A percentile compares a stretch with the other conserved stretches of the same genome.
phyloP scores from a whole-genome alignment of 1,140 invertebrate genomes.

The Theocolax elegans region DNA sequence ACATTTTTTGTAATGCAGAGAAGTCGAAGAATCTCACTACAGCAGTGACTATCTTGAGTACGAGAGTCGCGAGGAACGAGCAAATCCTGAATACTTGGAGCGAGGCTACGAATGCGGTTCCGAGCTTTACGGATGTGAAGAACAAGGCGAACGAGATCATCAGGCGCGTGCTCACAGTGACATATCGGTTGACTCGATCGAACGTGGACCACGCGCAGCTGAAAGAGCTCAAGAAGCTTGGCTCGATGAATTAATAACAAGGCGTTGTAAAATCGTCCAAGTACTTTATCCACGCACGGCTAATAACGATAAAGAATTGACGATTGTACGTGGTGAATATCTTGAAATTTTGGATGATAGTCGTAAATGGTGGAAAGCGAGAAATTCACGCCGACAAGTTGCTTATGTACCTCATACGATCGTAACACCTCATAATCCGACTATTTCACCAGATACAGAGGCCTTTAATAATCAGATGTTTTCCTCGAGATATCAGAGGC shows the following conservation, averaged over 20 bases:
- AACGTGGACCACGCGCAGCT: slow-evolving; percentile 68
- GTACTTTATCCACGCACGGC: slow-evolving; percentile 95
- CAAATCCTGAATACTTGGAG: slow-evolving; percentile 65
- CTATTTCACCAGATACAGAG: slow-evolving; percentile 64
- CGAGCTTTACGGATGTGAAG: slow-evolving; percentile 60
- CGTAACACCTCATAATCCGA: slow-evolving; percentile 77
- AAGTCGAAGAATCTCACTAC: slow-evolving; percentile 69
- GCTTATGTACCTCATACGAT: slow-evolving; percentile 99
- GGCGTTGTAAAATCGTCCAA: slow-evolving; percentile 86
- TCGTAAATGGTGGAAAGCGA: slow-evolving; percentile 98
- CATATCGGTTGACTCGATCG: slow-evolving; percentile 82
- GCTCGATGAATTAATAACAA: slow-evolving; percentile 79
- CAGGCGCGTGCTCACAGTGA: slow-evolving; percentile 74
- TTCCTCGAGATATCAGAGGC: slow-evolving; percentile 66
- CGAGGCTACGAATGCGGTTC: slow-evolving; percentile 64
- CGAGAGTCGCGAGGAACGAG: slow-evolving; percentile 66
- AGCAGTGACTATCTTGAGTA: slow-evolving; percentile 73
- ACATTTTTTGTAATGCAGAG: slow-evolving; percentile 41
- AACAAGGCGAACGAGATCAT: slow-evolving; percentile 46
- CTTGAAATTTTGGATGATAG: slow-evolving; percentile 94
- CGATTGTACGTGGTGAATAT: slow-evolving; percentile 93
- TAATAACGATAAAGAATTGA: slow-evolving; percentile 98
- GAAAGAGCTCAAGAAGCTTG: slow-evolving; percentile 72
- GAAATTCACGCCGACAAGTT: slow-evolving; percentile 86
- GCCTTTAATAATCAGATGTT: slow-evolving; percentile 81